Evolutionary conservation across 2,888 invertebrate genomes (phyloP), one percentile per base, ranked within the genome.

Genomic region (Apodemia zela): DNA sequence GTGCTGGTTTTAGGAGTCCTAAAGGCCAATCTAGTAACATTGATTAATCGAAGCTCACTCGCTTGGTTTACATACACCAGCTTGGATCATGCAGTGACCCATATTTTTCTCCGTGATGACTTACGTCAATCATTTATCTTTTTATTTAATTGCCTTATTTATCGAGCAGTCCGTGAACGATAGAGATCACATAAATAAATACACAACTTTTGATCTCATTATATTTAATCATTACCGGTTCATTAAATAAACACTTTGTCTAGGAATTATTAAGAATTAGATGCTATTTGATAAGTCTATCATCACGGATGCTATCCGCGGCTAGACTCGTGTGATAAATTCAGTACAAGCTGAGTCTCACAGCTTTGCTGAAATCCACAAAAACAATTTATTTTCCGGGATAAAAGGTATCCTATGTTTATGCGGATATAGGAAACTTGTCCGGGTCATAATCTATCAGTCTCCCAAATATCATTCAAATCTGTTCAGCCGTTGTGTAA

Each of bases 51-150:
- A n/a, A 45, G 45, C 45, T 7, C 5, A n/a, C 13, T 21, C 21
- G 21, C 21, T 21, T 1, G 21, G 21, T 21, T 21, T 21, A 21
- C 2, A 2, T 21, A 21, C 21, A 21, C 3, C 15, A 45, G 45
- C n/a, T 45, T 65, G 47, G 62, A 83, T 85, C 87, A 87, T 86
- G 87, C 85, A 77, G 61, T 66, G 66, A 64, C 64, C 70, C 72
- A 73, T 81, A 81, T 83, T 81, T 80, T 73, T 74, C 68, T 68
- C 76, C 87, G 84, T 87, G 87, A 83, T 82, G 68, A 62, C 63
- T 69, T 75, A 77, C 84, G 85, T 84, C 85, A 85, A 72, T 78
- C 68, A 54, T 67, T 65, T 69, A 69, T 67, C 65, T 62, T n/a
- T 60, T 60, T 45, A 61, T 60, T 65, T 11, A 60, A 64, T 54